A percentile compares a stretch with the other conserved stretches of the same genome.
phyloP scores from a whole-genome alignment of 2,113 vertebrate species.

The Nestor notabilis region DNA sequence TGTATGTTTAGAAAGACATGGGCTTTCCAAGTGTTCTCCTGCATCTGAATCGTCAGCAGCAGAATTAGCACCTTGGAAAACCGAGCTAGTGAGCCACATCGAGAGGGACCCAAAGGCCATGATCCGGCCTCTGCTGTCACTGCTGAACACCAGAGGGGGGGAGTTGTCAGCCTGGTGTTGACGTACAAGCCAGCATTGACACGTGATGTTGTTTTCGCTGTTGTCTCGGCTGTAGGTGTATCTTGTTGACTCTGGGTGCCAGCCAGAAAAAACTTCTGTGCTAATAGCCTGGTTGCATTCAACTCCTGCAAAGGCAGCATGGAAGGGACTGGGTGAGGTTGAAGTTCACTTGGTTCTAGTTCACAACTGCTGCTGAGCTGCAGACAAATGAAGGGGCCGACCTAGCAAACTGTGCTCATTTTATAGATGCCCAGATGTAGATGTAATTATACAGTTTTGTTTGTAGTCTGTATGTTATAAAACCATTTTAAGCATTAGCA shows the following conservation, averaged over 20 bases:
- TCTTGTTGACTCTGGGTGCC: conserved; percentile 58
- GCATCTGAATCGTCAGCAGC: background rate
- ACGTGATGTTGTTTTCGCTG: conserved; percentile 53
- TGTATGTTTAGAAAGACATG: background rate
- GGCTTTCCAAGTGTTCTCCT: background rate
- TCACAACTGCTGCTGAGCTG: background rate
- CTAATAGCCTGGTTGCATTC: background rate
- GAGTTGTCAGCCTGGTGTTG: background rate
- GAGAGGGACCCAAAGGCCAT: background rate
- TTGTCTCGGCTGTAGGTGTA: conserved; percentile 51
- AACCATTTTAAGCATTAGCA: background rate
- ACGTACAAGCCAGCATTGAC: background rate
- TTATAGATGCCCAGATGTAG: rapidly evolving
- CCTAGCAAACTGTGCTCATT: background rate
- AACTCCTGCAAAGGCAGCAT: background rate
- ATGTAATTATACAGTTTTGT: rapidly evolving
- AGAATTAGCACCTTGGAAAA: background rate
- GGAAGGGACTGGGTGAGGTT: background rate
- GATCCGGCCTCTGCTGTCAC: background rate
- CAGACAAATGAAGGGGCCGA: background rate
- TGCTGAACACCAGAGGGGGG: background rate
- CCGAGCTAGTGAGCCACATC: rapidly evolving
- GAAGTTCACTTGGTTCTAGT: conserved; percentile 44
- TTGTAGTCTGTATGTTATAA: rapidly evolving
- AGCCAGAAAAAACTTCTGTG: conserved; percentile 20